A percentile compares a stretch with the other conserved stretches of the same genome.
phyloP scores from a whole-genome alignment of 2,113 vertebrate species.

The Camelus dromedarius region DNA sequence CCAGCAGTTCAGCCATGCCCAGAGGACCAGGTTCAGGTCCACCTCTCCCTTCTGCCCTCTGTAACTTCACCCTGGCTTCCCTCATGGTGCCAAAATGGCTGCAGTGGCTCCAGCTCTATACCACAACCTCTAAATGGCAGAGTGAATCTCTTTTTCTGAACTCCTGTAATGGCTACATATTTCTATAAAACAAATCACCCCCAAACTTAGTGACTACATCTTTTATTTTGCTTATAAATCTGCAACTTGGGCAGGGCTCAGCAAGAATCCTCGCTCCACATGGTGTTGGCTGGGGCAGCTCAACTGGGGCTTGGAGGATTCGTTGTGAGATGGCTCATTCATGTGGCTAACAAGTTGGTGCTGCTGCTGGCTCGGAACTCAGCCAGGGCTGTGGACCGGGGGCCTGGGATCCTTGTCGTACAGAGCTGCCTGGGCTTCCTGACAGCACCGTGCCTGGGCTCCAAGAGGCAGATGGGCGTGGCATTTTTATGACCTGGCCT shows the following conservation, averaged over 20 bases:
- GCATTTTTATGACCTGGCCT: neutral
- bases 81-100: neutral
- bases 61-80: rapidly evolving
- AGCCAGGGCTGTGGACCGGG: neutral
- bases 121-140: neutral
- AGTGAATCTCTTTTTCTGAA: neutral
- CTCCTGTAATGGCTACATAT: neutral
- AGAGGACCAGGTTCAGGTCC: neutral
- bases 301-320: neutral
- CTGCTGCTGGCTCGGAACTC: neutral
- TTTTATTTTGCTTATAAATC: neutral
- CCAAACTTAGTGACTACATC: neutral
- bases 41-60: neutral
- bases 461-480: rapidly evolving
- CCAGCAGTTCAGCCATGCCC: too few species aligned
- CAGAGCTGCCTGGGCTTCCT: neutral
- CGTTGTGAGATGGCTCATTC: neutral
- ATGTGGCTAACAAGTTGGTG: too few species aligned
- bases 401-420: neutral
- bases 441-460: neutral
- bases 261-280: neutral
- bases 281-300: neutral
- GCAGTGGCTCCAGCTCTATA: neutral
- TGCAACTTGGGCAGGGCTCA: neutral
- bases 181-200: neutral